These are phyloP conservation scores for Willisornis vidua DNA, from an alignment of 2,113 vertebrate genomes.

Conservation along the genomic window DNA sequence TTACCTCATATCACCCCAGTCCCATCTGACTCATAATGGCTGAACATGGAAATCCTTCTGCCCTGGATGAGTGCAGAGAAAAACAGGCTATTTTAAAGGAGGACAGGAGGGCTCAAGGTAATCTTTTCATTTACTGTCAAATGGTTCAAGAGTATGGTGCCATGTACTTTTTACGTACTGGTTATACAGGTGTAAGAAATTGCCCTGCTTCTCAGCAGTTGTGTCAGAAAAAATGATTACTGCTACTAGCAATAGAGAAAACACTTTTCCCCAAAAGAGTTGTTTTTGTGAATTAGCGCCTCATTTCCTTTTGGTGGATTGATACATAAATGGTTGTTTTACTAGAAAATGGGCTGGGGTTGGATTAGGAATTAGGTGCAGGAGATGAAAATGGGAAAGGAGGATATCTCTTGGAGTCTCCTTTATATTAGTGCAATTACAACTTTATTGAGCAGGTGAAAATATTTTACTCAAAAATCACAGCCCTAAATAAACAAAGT, in stretches of 20 bases:
- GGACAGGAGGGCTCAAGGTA: background rate
- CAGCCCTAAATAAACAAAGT: background rate
- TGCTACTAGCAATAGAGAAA: background rate
- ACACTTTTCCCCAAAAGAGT: background rate
- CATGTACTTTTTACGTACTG: background rate
- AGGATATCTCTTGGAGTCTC: background rate
- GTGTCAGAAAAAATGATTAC: background rate
- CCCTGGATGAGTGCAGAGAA: background rate
- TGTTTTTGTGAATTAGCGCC: background rate
- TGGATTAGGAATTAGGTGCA: background rate
- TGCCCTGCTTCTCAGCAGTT: background rate
- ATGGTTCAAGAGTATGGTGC: background rate
- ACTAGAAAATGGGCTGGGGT: background rate
- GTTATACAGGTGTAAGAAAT: background rate
- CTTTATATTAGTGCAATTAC: background rate
- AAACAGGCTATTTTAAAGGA: background rate
- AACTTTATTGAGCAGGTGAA: background rate
- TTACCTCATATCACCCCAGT: background rate
- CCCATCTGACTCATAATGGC: background rate
- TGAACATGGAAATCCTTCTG: slow-evolving; percentile 9
- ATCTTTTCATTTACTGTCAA: background rate
- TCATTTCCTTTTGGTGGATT: background rate
- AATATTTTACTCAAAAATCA: background rate
- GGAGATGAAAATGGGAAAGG: background rate
- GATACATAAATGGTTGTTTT: background rate